Conservation (phyloP, 2,888 invertebrate species). For the Chromoteleia sp. region DNA sequence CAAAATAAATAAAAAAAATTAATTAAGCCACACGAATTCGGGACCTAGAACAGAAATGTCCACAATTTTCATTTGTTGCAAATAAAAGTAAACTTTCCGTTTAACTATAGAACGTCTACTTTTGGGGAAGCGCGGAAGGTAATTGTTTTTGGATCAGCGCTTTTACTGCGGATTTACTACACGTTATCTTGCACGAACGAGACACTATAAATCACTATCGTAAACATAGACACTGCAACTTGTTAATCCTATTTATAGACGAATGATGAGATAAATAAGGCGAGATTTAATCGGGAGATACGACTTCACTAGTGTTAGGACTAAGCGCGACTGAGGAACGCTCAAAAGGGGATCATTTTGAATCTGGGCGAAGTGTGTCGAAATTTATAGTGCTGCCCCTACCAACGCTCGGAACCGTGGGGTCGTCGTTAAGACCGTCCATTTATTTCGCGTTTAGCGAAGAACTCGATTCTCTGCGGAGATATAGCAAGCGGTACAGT, state of each 20-base stretch:
- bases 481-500: conserved; percentile 29
- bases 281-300: conserved; percentile 57
- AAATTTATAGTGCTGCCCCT: conserved; percentile 85
- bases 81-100: no score
- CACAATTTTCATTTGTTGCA: no score
- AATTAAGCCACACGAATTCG: no score
- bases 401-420: conserved; percentile 70
- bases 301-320: conserved; percentile 77
- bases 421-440: conserved; percentile 75
- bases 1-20: no score
- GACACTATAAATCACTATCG: conserved; percentile 4
- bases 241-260: conserved; percentile 36
- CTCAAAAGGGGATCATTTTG: conserved; percentile 86
- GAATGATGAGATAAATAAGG: background rate
- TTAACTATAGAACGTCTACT: no score
- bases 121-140: no score
- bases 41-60: no score
- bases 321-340: conserved; percentile 81
- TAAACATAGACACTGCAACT: conserved; percentile 12
- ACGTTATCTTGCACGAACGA: conserved; percentile 3
- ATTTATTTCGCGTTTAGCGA: conserved; percentile 75
- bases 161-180: background rate
- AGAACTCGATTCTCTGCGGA: conserved; percentile 58
- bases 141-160: no score
- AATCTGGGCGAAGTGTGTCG: conserved; percentile 86